Percentiles rank a stretch among this genome's conserved stretches.
These are phyloP conservation scores for Drosophila melanosoma DNA, from an alignment of 2,888 invertebrate genomes.

Conservation along the genomic window DNA sequence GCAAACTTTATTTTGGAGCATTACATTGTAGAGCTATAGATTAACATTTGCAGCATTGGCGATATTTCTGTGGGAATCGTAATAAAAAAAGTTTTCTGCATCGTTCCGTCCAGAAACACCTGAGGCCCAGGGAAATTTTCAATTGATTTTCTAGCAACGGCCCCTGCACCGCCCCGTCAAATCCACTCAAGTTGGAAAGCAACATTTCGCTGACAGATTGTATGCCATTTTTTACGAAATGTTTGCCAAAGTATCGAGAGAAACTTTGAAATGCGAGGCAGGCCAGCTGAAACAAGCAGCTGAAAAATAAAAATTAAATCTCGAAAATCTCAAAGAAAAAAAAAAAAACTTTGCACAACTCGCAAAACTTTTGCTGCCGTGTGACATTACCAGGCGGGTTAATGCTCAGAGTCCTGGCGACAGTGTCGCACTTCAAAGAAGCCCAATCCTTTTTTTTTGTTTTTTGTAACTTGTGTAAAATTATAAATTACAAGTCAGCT, in stretches of 20 bases:
- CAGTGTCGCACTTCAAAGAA: constrained; percentile 28
- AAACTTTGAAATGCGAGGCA: constrained; percentile 65
- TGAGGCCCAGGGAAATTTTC: constrained; percentile 61
- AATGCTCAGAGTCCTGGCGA: constrained; percentile 34
- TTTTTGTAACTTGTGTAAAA: neutral
- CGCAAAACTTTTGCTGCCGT: constrained; percentile 58
- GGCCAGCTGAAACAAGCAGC: constrained; percentile 74
- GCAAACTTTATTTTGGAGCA: constrained; percentile 37
- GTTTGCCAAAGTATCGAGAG: constrained; percentile 73
- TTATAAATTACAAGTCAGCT: constrained; percentile 62
- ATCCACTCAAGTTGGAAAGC: constrained; percentile 35
- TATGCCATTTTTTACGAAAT: constrained; percentile 74
- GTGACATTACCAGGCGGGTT: constrained; percentile 64
- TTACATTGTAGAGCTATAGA: constrained; percentile 44
- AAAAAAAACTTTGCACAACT: constrained; percentile 50
- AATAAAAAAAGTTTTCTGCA: constrained; percentile 49
- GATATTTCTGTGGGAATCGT: constrained; percentile 50
- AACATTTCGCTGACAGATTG: constrained; percentile 75
- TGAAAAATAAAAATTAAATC: constrained; percentile 43
- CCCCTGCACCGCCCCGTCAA: constrained; percentile 7
- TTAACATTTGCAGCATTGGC: constrained; percentile 63
- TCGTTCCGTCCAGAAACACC: constrained; percentile 62
- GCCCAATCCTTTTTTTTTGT: constrained; percentile 45
- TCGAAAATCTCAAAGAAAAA: constrained; percentile 35
- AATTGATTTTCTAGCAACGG: constrained; percentile 72